phyloP scores from a whole-genome alignment of 2,888 invertebrate genomes.

The Periphyllus acericola region DNA sequence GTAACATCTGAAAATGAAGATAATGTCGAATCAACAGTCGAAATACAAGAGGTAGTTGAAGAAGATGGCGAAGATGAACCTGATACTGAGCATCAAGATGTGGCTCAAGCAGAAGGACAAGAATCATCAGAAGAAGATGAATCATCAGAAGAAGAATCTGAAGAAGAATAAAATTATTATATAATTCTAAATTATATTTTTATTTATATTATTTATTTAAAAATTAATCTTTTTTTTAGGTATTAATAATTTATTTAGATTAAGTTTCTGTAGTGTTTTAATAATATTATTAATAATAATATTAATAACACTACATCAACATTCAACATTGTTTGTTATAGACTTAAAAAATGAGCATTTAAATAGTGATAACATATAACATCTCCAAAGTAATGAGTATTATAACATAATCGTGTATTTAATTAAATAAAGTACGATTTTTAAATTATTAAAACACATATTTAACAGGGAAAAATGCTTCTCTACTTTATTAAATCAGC shows the following conservation, averaged over 20 bases:
- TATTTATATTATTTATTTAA: slow-evolving; percentile 41
- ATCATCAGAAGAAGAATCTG: slow-evolving; percentile 23
- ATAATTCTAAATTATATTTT: slow-evolving; percentile 12
- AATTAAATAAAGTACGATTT: not conserved
- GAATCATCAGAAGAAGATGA: slow-evolving; percentile 34
- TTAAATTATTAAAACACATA: slow-evolving; percentile 12
- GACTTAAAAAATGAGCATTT: slow-evolving; percentile 20
- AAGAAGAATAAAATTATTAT: slow-evolving; percentile 8
- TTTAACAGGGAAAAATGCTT: not conserved
- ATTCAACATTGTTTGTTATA: slow-evolving; percentile 3
- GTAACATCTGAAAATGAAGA: slow-evolving; percentile 20
- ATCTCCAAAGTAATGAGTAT: not conserved
- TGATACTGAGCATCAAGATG: slow-evolving; percentile 6
- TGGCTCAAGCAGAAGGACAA: slow-evolving; percentile 26
- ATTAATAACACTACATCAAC: slow-evolving; percentile 19
- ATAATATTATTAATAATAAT: too few species aligned
- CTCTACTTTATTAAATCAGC: not conserved
- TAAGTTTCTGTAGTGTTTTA: slow-evolving; percentile 23
- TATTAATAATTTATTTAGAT: slow-evolving; percentile 4
- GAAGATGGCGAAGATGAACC: slow-evolving; percentile 18
- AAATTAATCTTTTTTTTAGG: not conserved
- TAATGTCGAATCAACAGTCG: slow-evolving; percentile 2
- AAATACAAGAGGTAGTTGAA: slow-evolving; percentile 42
- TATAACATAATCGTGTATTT: not conserved
- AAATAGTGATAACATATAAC: slow-evolving; percentile 18